Evolutionary conservation across 2,888 invertebrate species (phyloP), one percentile per base, ranked within the genome.

Genomic region (Eupithecia subumbrata): DNA sequence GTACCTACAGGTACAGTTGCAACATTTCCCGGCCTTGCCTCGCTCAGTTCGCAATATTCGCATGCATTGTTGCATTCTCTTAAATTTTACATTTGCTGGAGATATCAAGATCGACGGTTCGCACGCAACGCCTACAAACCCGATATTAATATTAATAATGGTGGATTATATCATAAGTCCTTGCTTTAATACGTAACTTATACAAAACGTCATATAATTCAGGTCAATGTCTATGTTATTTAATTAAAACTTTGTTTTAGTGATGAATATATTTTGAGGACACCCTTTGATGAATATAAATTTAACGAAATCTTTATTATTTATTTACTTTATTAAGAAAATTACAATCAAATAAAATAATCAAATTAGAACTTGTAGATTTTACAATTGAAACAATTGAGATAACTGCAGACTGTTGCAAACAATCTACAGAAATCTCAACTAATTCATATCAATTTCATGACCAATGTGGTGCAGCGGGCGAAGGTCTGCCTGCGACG

Each of bases 61-160:
- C 77, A 80, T 81, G 80, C 79, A 80, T 80, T 82, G 80, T 80
- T 80, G 83, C 82, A 83, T 82, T 83, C 81, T 79, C 78, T 80
- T 14, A 80, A 78, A 80, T 76, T 79, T 80, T 73, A 78, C 79
- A 72, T 73, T 76, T 71, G 37, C 63, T 40, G 5, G 70, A 68
- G 73, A 72, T 78, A 80, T 82, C 80, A 80, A 82, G 80, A 82
- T 79, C 70, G 76, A 75, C 73, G 76, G 68, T 80, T 82, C 76
- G 66, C 81, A 82, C 80, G 79, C 80, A 71, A 78, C 69, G 52
- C 74, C 75, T 71, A 74, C 68, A 70, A 69, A 68, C 71, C 66
- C 52, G n/a, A 48, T 63, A 74, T 72, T 71, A 71, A 66, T 69
- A 72, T 76, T 71, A 72, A 63, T 73, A 40, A 71, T 68, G 66